Evolutionary conservation across 2,113 vertebrate genomes (phyloP), one percentile per base, ranked within the genome.

Genomic region (Syngnathus scovelli): DNA sequence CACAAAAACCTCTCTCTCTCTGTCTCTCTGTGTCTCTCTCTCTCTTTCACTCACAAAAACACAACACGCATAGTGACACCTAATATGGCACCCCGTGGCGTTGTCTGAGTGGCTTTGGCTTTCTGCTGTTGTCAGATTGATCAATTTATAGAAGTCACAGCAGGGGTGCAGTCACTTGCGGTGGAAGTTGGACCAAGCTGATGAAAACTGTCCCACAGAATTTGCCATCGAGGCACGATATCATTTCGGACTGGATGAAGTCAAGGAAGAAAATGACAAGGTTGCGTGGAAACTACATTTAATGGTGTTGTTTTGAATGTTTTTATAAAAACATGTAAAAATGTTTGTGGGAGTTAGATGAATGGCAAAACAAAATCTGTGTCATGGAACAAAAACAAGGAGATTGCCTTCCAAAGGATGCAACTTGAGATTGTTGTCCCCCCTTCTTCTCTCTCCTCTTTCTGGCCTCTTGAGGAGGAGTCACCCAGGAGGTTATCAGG

Each of bases 391-490:
- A 82, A 78, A 83, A 85, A 87, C 78, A 84, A 71, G 73, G 84
- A 84, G 78, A 75, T 81, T 74, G 77, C 82, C 76, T 84, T 88
- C 77, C 81, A 78, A 76, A 70, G 72, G 84, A 83, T 80, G 85
- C 84, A 88, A 89, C 80, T 83, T 82, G 83, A 90, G 85, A 87
- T 83, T 86, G 85, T 85, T 62, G 39, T 44, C 19, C 10, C 55
- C 61, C 37, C 59, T 1, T 19, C 36, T 10, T 5, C 83, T 78
- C 80, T 83, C 70, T 80, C 85, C 83, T 82, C 70, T 78, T 10
- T 13, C 78, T 80, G 86, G 85, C 87, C 87, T 83, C 86, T 38
- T 76, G 69, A 85, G 86, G 87, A 90, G 87, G 87, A 88, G 82
- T 71, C 76, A 85, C 79, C 77, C 83, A 81, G 67, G 79, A 83